Conservation (phyloP, 2,797 vertebrate species). For the Bovichtus variegatus region DNA sequence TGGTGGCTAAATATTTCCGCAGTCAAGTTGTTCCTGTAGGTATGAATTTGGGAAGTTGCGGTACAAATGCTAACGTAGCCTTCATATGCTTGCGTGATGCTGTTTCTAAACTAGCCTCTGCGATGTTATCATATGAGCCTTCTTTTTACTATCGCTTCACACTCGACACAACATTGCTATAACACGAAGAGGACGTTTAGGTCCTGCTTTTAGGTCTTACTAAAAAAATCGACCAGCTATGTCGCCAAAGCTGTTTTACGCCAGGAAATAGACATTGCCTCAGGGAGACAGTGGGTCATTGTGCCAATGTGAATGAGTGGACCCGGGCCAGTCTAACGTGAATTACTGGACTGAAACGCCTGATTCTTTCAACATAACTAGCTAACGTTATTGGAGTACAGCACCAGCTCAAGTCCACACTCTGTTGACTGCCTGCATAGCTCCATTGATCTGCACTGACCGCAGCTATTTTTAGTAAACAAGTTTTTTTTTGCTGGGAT, state of each 20-base stretch:
- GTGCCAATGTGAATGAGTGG: constrained; percentile 78
- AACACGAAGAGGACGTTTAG: fast-evolving
- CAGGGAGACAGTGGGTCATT: constrained; percentile 75
- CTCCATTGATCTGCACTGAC: constrained; percentile 40
- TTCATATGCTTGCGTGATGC: constrained; percentile 60
- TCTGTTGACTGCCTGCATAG: constrained; percentile 31
- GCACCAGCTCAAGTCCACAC: not conserved
- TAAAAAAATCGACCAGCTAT: not conserved
- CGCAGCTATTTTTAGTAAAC: constrained; percentile 43
- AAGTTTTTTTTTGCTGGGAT: constrained; percentile 8
- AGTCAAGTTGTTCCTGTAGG: fast-evolving
- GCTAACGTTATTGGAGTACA: constrained; percentile 39
- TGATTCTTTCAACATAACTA: constrained; percentile 42
- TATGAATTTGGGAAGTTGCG: not conserved
- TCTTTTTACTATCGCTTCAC: not conserved
- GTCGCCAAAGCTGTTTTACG: constrained; percentile 38
- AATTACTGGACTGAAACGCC: constrained; percentile 59
- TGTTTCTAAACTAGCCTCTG: constrained; percentile 21
- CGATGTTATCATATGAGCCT: not conserved
- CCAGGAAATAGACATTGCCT: constrained; percentile 63
- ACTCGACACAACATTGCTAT: not conserved
- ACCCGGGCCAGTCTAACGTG: constrained; percentile 62
- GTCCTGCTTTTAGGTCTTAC: not conserved
- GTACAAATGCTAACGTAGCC: constrained; percentile 47
- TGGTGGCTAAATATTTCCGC: fast-evolving